phyloP scores from a whole-genome alignment of 2,797 vertebrate species.

The Caiman crocodilus region DNA sequence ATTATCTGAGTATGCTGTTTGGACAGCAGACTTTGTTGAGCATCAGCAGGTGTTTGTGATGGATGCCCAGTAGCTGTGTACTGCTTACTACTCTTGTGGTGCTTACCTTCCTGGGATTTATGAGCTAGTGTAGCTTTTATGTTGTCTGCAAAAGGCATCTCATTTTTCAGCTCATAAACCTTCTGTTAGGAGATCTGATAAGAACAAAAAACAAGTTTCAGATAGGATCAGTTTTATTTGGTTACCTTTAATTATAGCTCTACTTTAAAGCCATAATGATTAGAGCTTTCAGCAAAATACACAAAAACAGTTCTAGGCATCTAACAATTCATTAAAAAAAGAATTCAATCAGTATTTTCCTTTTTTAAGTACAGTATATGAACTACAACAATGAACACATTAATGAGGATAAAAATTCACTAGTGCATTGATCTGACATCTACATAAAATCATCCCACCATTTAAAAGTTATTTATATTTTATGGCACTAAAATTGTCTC shows the following conservation, averaged over 20 bases:
- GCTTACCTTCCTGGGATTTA: slow-evolving; percentile 31
- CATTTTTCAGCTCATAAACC: slow-evolving; percentile 51
- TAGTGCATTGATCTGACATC: background rate
- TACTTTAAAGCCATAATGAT: slow-evolving; percentile 9
- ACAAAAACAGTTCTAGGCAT: background rate
- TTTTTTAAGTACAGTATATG: background rate
- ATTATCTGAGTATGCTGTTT: slow-evolving; percentile 8
- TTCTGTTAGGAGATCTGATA: slow-evolving; percentile 24
- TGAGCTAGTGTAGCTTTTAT: slow-evolving; percentile 26
- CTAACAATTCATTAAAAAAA: background rate
- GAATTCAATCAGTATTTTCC: background rate
- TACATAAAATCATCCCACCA: background rate
- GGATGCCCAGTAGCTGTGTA: background rate
- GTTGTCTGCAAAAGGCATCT: slow-evolving; percentile 39
- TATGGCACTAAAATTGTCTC: background rate
- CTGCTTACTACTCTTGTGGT: background rate
- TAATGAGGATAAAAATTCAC: background rate
- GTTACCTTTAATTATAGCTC: slow-evolving; percentile 29
- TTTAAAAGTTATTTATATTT: background rate
- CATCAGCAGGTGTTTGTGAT: background rate
- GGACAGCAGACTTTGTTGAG: background rate
- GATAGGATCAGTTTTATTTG: background rate
- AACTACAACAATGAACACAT: background rate
- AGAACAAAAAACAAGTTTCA: slow-evolving; percentile 19
- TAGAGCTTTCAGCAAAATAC: background rate